Conservation (phyloP, 2,888 invertebrate genomes). For the Lasius platythorax region DNA sequence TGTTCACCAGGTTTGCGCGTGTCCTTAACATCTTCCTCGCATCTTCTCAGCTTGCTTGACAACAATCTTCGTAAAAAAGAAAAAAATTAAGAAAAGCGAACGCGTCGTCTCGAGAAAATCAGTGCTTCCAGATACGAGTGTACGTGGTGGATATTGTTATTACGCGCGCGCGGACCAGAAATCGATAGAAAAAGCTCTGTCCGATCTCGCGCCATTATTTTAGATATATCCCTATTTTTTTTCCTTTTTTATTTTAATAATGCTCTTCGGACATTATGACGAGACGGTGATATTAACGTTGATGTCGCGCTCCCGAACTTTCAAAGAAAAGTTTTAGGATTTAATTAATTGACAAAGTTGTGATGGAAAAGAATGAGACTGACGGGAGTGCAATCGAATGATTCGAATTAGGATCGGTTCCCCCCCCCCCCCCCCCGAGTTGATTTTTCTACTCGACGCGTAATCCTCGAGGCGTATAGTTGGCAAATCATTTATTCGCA, state of each 20-base stretch:
- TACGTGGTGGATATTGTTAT: conserved; percentile 42
- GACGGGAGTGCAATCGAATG: conserved; percentile 47
- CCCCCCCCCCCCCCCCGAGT: conserved; percentile 4
- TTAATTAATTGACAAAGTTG: conserved; percentile 46
- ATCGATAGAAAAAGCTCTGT: conserved; percentile 18
- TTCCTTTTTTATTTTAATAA: conserved; percentile 21
- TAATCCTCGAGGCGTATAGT: conserved; percentile 18
- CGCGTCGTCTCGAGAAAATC: conserved; percentile 65
- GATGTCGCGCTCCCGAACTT: conserved; percentile 44
- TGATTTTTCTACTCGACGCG: conserved; percentile 19
- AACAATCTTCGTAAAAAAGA: conserved; percentile 33
- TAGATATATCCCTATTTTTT: conserved; percentile 24
- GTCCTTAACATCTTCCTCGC: conserved; percentile 29
- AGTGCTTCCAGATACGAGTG: conserved; percentile 71
- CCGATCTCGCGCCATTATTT: conserved; percentile 40
- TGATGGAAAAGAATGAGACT: conserved; percentile 49
- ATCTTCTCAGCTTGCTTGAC: conserved; percentile 12
- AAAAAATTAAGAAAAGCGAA: conserved; percentile 14
- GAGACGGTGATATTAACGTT: conserved; percentile 45
- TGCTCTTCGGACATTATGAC: conserved; percentile 12
- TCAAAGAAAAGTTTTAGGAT: conserved; percentile 36
- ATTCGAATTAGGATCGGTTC: conserved; percentile 26
- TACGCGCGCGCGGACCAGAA: conserved; percentile 26
- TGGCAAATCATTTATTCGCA: conserved; percentile 29
- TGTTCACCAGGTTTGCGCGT: conserved; percentile 39